Conservation (phyloP, 2,888 invertebrate genomes). For the Amphipoea lucens region DNA sequence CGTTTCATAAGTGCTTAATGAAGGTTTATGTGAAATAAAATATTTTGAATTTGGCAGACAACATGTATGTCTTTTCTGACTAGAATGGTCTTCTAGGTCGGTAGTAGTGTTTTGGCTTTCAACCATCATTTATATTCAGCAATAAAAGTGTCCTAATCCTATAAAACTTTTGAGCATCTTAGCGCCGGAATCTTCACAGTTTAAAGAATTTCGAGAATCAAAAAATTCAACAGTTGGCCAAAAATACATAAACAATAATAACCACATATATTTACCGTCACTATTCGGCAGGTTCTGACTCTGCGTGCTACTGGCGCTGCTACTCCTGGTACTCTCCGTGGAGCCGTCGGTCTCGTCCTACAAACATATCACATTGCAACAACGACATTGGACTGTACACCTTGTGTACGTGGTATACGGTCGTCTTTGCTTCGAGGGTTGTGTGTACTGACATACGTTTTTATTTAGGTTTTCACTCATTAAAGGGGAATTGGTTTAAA, state of each 20-base stretch:
- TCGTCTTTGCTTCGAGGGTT: conserved; percentile 45
- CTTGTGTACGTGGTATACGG: conserved; percentile 27
- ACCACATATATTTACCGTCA: conserved; percentile 78
- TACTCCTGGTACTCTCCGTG: conserved; percentile 84
- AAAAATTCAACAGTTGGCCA: background rate
- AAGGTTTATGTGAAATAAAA: background rate
- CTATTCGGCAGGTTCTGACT: conserved; percentile 86
- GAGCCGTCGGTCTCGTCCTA: conserved; percentile 92
- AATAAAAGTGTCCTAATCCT: background rate
- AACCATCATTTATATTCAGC: background rate
- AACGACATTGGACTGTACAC: conserved; percentile 29
- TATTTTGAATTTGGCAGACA: background rate
- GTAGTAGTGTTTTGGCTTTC: background rate
- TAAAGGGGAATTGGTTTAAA: conserved; percentile 5
- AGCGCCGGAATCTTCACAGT: background rate
- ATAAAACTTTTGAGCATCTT: background rate
- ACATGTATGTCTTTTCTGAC: background rate
- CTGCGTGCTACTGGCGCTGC: conserved; percentile 85
- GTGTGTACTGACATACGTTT: conserved; percentile 48
- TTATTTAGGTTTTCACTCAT: background rate
- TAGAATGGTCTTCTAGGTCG: too few species aligned
- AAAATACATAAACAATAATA: background rate
- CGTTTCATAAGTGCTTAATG: background rate
- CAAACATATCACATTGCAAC: conserved; percentile 49
- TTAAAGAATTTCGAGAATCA: too few species aligned